Conservation (phyloP, 30 jellyfish, hydroid and myxozoan species). For the Hydra vulgaris region DNA sequence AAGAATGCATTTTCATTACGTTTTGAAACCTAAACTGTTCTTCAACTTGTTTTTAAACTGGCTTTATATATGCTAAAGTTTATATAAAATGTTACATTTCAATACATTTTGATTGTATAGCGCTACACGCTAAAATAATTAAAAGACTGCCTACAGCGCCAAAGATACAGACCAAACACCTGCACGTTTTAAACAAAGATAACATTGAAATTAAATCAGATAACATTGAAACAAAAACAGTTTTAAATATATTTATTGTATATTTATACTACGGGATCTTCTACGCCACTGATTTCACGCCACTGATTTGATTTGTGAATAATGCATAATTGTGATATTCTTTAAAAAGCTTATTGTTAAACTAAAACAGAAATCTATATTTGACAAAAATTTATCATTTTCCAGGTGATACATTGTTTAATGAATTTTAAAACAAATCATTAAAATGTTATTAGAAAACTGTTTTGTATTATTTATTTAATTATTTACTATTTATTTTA, state of each 20-base stretch:
- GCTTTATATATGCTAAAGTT: neutral
- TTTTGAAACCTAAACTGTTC: neutral
- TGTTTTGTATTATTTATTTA: neutral
- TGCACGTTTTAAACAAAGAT: neutral
- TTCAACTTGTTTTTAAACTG: neutral
- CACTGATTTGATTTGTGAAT: neutral
- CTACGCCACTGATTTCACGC: neutral
- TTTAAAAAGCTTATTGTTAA: neutral
- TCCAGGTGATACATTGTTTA: neutral
- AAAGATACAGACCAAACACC: neutral
- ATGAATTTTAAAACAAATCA: neutral
- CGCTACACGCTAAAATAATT: neutral
- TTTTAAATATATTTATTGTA: neutral
- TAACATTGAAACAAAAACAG: too few species aligned
- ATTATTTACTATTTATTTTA: too few species aligned
- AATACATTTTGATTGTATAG: neutral
- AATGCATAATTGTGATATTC: neutral
- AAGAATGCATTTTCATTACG: neutral
- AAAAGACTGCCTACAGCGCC: neutral
- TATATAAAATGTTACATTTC: too few species aligned
- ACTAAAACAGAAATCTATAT: neutral
- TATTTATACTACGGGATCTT: neutral
- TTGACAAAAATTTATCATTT: neutral
- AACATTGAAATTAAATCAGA: too few species aligned
- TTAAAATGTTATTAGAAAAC: neutral